Base-by-base conservation (phyloP, 2,113 vertebrate genomes). In the Chitala chitala region DNA sequence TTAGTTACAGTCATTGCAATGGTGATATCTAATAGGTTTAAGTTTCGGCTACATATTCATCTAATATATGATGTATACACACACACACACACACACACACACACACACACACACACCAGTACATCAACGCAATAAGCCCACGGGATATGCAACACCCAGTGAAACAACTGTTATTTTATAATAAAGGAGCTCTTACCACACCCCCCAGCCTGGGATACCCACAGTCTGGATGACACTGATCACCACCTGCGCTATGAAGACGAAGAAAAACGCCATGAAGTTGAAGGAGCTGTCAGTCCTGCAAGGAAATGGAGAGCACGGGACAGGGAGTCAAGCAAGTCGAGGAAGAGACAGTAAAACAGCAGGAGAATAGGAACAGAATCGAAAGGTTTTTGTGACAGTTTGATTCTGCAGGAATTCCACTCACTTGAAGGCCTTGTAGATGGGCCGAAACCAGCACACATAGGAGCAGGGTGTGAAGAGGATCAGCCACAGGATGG, bases 381-480 rank as follows among this genome's bases (percentile, higher is more conserved):
- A 48, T 7, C 5, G 46, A 48, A 9, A 9, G 9, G 9, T 7
- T 7, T 55, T 5, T 2, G n/a, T n/a, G n/a, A n/a, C n/a, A n/a
- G n/a, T n/a, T n/a, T n/a, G n/a, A n/a, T 8, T 22, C 54, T 51
- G 7, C 31, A 10, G 29, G 46, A 9, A 40, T 31, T 81, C 65
- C 79, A 93, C 93, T 94, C 88, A 99, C 97, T 93, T 98, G 92
- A 97, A 99, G 78, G 97, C 97, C 86, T 99, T 99, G 94, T 99
- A 99, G 90, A 99, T 94, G 81, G 96, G 88, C 87, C 97, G 92
- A 91, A 99, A 99, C 96, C 97, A 98, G 87, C 96, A 99, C 79
- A 98, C 95, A 74, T 99, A 99, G 76, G 97, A 99, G 87, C 96
- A 99, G 64, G 97, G 97, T 1, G 96, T 98, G 90, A 99, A 99